Percentiles rank a stretch among this genome's conserved stretches.
Evolutionary conservation across 1,140 invertebrate species (phyloP).

Genomic region (Ridgeia piscesae): DNA sequence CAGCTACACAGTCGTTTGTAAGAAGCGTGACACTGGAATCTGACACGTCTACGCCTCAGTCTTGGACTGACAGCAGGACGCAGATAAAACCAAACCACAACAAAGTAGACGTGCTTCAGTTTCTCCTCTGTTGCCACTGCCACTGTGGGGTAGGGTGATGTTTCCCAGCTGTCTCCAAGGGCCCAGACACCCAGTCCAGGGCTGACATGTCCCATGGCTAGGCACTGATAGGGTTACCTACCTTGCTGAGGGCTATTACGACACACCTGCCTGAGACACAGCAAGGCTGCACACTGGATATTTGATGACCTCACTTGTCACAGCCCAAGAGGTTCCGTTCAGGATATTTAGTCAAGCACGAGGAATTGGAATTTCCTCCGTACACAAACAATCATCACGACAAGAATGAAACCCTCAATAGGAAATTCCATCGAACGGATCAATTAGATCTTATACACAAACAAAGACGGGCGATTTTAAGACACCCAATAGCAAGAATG

Average conservation of each 20-base stretch:
- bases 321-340: not conserved
- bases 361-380: not conserved
- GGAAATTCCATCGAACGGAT: not conserved
- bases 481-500: too few relatives aligned
- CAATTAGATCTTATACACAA: not conserved
- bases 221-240: not conserved
- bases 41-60: not conserved
- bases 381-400: not conserved
- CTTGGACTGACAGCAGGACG: too few relatives aligned
- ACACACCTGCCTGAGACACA: not conserved
- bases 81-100: not conserved
- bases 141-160: not conserved
- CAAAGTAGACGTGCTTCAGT: not conserved
- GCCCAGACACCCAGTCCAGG: not conserved
- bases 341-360: not conserved
- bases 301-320: not conserved
- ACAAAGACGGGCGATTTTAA: not conserved
- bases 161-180: not conserved
- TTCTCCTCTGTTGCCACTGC: not conserved
- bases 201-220: not conserved
- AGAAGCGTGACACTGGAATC: not conserved
- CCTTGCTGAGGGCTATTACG: not conserved
- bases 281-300: too few relatives aligned
- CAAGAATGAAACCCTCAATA: not conserved
- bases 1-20: not conserved